A percentile compares a stretch with the other conserved stretches of the same genome.
Conservation (phyloP, 2,888 invertebrate species). For the Pseudococcus viburni region DNA sequence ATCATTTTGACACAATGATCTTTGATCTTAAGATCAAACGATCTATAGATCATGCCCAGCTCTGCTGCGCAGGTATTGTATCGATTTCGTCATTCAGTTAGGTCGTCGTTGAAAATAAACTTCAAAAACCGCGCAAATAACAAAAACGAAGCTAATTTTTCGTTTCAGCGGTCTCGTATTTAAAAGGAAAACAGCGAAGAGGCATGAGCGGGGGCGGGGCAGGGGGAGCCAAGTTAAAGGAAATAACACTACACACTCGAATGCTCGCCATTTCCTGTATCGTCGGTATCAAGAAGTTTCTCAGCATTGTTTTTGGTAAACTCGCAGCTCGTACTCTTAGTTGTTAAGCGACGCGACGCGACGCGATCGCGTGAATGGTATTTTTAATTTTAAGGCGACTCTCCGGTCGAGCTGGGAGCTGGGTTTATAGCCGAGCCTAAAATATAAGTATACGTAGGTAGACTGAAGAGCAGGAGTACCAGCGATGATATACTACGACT, state of each 20-base stretch:
- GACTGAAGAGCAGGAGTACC: too few relatives aligned
- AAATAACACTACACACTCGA: slow-evolving; percentile 48
- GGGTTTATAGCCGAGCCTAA: too few relatives aligned
- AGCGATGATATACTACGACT: too few relatives aligned
- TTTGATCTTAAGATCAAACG: too few relatives aligned
- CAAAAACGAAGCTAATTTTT: background rate
- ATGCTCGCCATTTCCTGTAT: slow-evolving; percentile 33
- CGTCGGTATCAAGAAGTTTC: slow-evolving; percentile 29
- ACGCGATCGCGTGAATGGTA: slow-evolving; percentile 12
- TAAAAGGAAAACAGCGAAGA: background rate
- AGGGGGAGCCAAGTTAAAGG: background rate
- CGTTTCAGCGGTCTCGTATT: background rate
- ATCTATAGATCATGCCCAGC: too few relatives aligned
- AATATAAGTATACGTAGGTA: too few relatives aligned
- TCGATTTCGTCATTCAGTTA: too few relatives aligned
- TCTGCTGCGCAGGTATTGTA: too few relatives aligned
- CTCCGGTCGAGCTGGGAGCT: background rate
- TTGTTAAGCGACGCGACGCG: background rate
- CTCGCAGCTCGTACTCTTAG: too few relatives aligned
- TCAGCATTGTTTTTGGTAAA: slow-evolving; percentile 33
- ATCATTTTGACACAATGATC: too few relatives aligned
- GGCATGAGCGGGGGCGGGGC: too few relatives aligned
- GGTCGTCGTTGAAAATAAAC: background rate
- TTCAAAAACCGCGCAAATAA: background rate
- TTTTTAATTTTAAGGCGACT: slow-evolving; percentile 41